Evolutionary conservation across 1,140 invertebrate genomes (phyloP).

Genomic region (Drosophila orena): DNA sequence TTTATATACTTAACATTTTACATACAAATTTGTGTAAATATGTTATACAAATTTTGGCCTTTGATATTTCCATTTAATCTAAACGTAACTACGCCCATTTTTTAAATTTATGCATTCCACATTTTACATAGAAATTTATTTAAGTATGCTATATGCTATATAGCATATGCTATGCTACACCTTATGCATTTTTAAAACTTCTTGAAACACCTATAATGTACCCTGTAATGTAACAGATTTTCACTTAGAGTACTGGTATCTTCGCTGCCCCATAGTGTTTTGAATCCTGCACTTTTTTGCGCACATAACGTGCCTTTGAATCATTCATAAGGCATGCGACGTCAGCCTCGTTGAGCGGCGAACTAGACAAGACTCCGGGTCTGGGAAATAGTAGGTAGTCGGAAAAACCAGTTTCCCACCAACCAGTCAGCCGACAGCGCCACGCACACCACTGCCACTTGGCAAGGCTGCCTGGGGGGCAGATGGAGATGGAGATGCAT

Average conservation of each 20-base stretch:
- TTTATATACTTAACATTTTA: too few species aligned
- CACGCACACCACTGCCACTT: slow-evolving; percentile 40
- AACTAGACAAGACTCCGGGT: slow-evolving; percentile 59
- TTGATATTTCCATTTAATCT: too few species aligned
- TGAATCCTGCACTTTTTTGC: slow-evolving; percentile 43
- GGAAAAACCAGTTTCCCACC: slow-evolving; percentile 65
- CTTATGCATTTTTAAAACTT: too few species aligned
- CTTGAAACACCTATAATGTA: too few species aligned
- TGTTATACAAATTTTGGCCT: too few species aligned
- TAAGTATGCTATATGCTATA: too few species aligned
- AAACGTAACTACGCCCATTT: too few species aligned
- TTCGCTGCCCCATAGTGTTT: background rate
- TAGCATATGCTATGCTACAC: too few species aligned
- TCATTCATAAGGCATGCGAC: slow-evolving; percentile 82
- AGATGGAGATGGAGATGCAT: slow-evolving; percentile 7
- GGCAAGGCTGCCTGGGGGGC: slow-evolving; percentile 21
- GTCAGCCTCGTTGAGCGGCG: slow-evolving; percentile 54
- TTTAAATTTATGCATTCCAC: too few species aligned
- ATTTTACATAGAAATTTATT: too few species aligned
- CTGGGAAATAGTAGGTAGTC: slow-evolving; percentile 13
- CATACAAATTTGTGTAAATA: too few species aligned
- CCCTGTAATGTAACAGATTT: too few species aligned
- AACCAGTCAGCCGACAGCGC: slow-evolving; percentile 18
- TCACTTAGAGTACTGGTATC: slow-evolving; percentile 11
- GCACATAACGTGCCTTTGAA: slow-evolving; percentile 81